Conservation (phyloP, 1,140 invertebrate genomes). For the Drosophila nigrodunni region DNA sequence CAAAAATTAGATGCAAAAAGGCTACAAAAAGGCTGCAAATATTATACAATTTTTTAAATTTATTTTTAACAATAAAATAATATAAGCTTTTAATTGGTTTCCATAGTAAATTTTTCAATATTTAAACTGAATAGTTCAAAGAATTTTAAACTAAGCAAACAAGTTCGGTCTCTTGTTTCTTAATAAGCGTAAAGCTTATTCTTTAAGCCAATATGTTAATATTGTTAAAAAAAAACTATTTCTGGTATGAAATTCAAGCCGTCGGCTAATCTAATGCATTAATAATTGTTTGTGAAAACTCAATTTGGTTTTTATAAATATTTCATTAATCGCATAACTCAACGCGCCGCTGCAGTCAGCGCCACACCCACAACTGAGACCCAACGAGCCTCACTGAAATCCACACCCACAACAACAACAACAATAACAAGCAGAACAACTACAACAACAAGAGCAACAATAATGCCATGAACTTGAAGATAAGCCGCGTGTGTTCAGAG, state of each 20-base stretch:
- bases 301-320: constrained; percentile 77
- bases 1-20: neutral
- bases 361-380: constrained; percentile 48
- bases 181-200: constrained; percentile 26
- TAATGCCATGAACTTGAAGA: constrained; percentile 72
- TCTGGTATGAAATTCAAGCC: constrained; percentile 51
- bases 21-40: neutral
- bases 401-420: constrained; percentile 26
- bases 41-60: too few relatives aligned
- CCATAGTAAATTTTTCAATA: too few relatives aligned
- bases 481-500: constrained; percentile 48
- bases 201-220: constrained; percentile 30
- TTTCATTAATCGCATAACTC: constrained; percentile 73
- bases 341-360: constrained; percentile 26
- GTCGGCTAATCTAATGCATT: constrained; percentile 58
- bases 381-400: constrained; percentile 28
- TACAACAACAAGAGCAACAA: neutral
- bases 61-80: too few relatives aligned
- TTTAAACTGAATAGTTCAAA: too few relatives aligned
- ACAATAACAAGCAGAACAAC: neutral
- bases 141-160: neutral
- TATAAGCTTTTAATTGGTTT: too few relatives aligned
- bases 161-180: neutral
- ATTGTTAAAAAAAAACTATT: constrained; percentile 7
- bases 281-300: constrained; percentile 73